Percentiles rank a stretch among this genome's conserved stretches.
Evolutionary conservation across 2,797 vertebrate species (phyloP).

Genomic region (Anguilla obscura): DNA sequence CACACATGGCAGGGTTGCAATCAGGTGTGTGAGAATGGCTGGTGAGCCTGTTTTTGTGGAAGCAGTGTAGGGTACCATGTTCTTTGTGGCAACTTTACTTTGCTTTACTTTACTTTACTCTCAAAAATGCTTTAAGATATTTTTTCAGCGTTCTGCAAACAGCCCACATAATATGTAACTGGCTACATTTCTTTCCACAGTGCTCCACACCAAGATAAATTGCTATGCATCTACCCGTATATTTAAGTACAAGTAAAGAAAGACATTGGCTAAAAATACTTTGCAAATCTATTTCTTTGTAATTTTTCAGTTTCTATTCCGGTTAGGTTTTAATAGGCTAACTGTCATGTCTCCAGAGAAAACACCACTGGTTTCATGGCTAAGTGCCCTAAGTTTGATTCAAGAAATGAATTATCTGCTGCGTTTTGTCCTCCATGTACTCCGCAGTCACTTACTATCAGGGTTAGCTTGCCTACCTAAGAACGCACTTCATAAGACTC

Average conservation of each 20-base stretch:
- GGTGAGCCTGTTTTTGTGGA: background rate
- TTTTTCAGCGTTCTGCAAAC: background rate
- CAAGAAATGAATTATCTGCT: background rate
- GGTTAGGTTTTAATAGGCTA: background rate
- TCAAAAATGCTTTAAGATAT: background rate
- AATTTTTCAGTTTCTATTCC: background rate
- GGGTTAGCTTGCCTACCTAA: background rate
- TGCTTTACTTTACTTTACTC: too few relatives aligned
- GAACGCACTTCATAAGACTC: background rate
- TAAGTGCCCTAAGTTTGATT: background rate
- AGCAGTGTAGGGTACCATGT: background rate
- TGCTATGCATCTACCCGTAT: background rate
- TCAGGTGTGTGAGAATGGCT: background rate
- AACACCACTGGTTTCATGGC: background rate
- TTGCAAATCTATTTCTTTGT: background rate
- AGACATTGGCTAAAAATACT: background rate
- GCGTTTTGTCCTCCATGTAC: background rate
- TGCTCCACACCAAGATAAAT: background rate
- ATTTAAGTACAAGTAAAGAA: background rate
- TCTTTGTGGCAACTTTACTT: background rate
- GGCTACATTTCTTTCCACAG: background rate
- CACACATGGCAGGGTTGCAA: background rate
- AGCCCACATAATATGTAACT: background rate
- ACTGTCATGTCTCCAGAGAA: background rate
- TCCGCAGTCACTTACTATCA: background rate